A percentile compares a stretch with the other conserved stretches of the same genome.
These are phyloP conservation scores for Psittacula echo DNA, from an alignment of 2,797 vertebrate species.

Conservation along the genomic window DNA sequence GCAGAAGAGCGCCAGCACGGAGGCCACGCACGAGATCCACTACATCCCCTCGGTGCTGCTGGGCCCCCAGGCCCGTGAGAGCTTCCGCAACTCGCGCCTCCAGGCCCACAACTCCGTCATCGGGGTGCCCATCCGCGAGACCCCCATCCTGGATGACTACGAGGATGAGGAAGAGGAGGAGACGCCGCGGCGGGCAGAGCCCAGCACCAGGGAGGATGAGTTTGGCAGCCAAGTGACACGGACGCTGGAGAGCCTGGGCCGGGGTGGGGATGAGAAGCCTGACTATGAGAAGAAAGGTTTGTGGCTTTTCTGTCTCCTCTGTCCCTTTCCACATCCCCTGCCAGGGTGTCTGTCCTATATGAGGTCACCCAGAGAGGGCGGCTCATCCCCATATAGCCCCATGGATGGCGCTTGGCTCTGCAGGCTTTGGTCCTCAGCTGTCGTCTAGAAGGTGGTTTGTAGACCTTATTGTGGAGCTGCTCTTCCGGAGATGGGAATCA, in stretches of 20 bases:
- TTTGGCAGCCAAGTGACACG: conserved; percentile 81
- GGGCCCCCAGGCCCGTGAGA: conserved; percentile 91
- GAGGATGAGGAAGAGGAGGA: conserved; percentile 91
- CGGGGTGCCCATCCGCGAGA: conserved; percentile 95
- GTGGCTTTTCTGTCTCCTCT: conserved; percentile 3
- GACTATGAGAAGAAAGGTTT: conserved; percentile 91
- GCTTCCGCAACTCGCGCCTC: conserved; percentile 86
- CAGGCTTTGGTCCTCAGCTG: background rate
- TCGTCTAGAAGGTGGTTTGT: background rate
- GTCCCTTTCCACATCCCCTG: background rate
- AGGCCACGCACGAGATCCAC: conserved; percentile 98
- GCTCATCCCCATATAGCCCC: fast-evolving
- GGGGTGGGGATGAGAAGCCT: conserved; percentile 82
- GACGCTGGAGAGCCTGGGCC: conserved; percentile 83
- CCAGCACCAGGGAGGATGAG: conserved; percentile 73
- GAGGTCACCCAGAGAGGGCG: background rate
- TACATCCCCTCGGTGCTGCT: conserved; percentile 97
- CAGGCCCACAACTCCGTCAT: conserved; percentile 93
- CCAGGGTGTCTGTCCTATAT: too few species aligned
- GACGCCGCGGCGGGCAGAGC: conserved; percentile 78
- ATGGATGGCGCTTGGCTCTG: background rate
- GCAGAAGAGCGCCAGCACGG: conserved; percentile 96
- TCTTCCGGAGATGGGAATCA: background rate
- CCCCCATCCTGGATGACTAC: conserved; percentile 95
- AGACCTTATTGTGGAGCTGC: background rate